Evolutionary conservation across 2,113 vertebrate species (phyloP).

Genomic region (Pluvianellus socialis): DNA sequence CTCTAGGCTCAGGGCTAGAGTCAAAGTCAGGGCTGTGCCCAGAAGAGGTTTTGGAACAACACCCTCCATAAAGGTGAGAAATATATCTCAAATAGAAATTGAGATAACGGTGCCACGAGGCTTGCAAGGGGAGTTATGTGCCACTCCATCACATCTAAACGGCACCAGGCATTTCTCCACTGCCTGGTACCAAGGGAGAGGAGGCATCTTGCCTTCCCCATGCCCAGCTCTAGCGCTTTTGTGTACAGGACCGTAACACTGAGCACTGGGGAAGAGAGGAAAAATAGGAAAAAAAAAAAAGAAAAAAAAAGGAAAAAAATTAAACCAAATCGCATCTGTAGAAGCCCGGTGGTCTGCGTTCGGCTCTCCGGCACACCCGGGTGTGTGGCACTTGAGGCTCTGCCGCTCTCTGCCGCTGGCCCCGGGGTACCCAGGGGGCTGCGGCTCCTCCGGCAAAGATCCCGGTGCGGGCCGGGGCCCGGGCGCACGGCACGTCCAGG

Average conservation of each 20-base stretch:
- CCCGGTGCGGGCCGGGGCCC: not conserved
- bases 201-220: rapidly evolving
- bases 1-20: not conserved
- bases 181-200: not conserved
- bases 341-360: not conserved
- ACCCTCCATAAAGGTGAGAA: not conserved
- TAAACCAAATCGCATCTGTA: not conserved
- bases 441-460: not conserved
- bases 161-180: not conserved
- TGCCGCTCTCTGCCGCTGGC: not conserved
- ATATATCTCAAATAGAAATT: too few relatives aligned
- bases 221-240: not conserved
- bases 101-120: not conserved
- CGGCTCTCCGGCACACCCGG: not conserved
- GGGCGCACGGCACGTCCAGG: not conserved
- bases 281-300: too few relatives aligned
- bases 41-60: not conserved
- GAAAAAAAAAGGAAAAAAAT: too few relatives aligned
- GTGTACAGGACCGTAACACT: not conserved
- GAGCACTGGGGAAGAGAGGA: rapidly evolving
- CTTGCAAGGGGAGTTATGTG: not conserved
- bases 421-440: not conserved
- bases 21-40: not conserved
- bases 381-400: not conserved
- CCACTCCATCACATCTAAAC: not conserved